These are phyloP conservation scores for Steinernema carpocapsae DNA, from an alignment of 2,888 invertebrate genomes.

Conservation along the genomic window DNA sequence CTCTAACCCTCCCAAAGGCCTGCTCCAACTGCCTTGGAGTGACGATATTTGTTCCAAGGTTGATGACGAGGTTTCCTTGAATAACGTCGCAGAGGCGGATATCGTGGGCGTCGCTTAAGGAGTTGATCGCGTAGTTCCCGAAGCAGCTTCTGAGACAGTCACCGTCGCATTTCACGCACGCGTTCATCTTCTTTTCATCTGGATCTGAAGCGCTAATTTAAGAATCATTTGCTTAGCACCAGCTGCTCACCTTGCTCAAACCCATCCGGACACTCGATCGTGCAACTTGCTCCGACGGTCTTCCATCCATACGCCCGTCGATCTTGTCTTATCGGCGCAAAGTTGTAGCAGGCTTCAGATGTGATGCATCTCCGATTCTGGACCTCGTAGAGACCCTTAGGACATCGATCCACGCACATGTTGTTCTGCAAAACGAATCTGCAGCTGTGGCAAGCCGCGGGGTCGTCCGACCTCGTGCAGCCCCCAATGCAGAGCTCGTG, in stretches of 20 bases:
- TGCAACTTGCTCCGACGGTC: conserved; percentile 77
- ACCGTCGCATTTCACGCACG: conserved; percentile 53
- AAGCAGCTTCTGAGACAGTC: not conserved
- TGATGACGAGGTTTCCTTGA: conserved; percentile 82
- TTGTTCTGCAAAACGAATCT: conserved; percentile 76
- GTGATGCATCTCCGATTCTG: conserved; percentile 83
- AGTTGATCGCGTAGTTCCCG: conserved; percentile 6
- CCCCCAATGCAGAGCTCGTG: conserved; percentile 83
- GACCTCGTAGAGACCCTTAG: conserved; percentile 72
- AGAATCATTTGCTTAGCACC: too few species aligned
- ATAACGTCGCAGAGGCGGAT: conserved; percentile 83
- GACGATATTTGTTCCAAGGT: conserved; percentile 74
- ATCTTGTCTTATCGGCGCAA: conserved; percentile 28
- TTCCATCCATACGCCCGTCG: conserved; percentile 73
- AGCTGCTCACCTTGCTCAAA: conserved; percentile 72
- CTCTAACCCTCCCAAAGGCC: conserved; percentile 54
- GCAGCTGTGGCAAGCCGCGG: conserved; percentile 79
- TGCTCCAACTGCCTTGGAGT: conserved; percentile 53
- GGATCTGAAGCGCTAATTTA: too few species aligned
- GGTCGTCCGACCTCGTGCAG: conserved; percentile 74
- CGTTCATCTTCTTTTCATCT: conserved; percentile 34
- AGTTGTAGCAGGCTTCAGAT: conserved; percentile 76
- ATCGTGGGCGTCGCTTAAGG: not conserved
- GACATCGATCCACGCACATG: conserved; percentile 51
- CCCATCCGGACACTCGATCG: conserved; percentile 80